Evolutionary conservation across 2,113 vertebrate genomes (phyloP).

Genomic region (Malurus melanocephalus): DNA sequence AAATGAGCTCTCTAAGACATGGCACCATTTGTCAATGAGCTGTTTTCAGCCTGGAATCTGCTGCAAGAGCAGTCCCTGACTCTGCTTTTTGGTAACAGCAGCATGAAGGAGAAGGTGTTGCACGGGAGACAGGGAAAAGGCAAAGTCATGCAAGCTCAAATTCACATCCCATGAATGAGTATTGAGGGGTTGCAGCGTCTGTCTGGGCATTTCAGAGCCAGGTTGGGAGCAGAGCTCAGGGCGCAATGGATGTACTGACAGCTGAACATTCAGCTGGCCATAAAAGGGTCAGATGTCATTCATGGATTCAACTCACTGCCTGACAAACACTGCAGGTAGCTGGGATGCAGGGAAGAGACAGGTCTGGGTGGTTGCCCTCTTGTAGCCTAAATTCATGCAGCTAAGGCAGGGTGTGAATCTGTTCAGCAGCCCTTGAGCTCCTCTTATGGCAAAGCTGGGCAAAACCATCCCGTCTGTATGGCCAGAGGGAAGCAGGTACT

Average conservation of each 20-base stretch:
- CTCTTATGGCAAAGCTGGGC: not conserved
- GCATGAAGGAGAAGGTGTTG: not conserved
- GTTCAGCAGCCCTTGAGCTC: not conserved
- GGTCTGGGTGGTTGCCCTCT: not conserved
- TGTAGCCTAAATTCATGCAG: not conserved
- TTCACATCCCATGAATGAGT: accelerated
- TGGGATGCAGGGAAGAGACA: not conserved
- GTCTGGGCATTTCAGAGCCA: not conserved
- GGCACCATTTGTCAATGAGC: not conserved
- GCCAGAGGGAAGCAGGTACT: not conserved
- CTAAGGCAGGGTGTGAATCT: not conserved
- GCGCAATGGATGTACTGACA: not conserved
- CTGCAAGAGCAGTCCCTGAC: not conserved
- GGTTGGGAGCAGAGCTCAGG: not conserved
- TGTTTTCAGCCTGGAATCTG: not conserved
- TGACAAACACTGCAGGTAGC: not conserved
- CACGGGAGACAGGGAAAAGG: not conserved
- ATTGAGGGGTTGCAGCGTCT: accelerated
- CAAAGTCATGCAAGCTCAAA: not conserved
- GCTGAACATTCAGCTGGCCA: not conserved
- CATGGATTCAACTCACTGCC: not conserved
- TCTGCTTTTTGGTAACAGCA: not conserved
- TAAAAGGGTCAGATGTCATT: not conserved
- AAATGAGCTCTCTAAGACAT: not conserved
- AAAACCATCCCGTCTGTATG: not conserved